Evolutionary conservation across 2,797 vertebrate genomes (phyloP).

Genomic region (Emydoidea blandingii): DNA sequence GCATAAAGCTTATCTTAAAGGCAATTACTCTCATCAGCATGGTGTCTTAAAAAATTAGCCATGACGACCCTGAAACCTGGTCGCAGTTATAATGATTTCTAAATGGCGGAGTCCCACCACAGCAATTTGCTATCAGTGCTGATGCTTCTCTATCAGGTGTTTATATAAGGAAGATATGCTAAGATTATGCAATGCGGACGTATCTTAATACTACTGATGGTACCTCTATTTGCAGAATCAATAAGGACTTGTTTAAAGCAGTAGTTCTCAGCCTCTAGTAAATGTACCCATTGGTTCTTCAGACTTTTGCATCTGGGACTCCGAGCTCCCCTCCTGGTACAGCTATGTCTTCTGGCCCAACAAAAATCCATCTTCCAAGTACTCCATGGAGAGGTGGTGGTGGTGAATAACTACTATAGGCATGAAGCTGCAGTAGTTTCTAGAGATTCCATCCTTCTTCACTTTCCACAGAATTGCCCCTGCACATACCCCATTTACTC

Average conservation of each 20-base stretch:
- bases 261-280: conserved; percentile 8
- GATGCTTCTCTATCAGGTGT: conserved; percentile 35
- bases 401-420: not conserved
- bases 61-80: conserved; percentile 34
- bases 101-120: conserved; percentile 34
- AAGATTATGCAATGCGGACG: conserved; percentile 53
- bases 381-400: not conserved
- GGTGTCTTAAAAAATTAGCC: conserved; percentile 62
- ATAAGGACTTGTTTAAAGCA: conserved; percentile 55
- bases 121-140: conserved; percentile 31
- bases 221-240: conserved; percentile 60
- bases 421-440: not conserved
- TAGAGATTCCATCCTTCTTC: not conserved
- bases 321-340: conserved; percentile 35
- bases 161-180: conserved; percentile 49
- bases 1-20: conserved; percentile 66
- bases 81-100: conserved; percentile 37
- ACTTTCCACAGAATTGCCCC: not conserved
- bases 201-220: conserved; percentile 36
- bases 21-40: conserved; percentile 63
- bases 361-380: not conserved
- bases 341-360: conserved; percentile 29
- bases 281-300: not conserved
- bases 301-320: conserved; percentile 47
- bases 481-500: not conserved